Evolutionary conservation across 2,113 vertebrate genomes (phyloP), one percentile per base, ranked within the genome.

Genomic region (Mustela nigripes): DNA sequence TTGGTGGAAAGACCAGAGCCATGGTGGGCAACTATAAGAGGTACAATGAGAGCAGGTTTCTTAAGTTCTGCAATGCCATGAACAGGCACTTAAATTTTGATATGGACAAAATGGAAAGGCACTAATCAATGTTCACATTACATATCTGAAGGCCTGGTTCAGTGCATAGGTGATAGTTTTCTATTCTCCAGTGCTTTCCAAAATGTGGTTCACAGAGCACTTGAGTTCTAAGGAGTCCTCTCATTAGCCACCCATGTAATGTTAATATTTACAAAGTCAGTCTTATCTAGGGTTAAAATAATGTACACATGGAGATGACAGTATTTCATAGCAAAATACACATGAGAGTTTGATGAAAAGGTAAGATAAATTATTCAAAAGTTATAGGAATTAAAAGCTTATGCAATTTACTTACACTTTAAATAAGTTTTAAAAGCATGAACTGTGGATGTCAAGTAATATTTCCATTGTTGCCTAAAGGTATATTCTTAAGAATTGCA

Each of bases 401-500:
- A 82, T 36, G 26, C 24, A 94, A 42, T 97, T 94, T 95, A 94
- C 36, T 48, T 89, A 94, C 94, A 89, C 33, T 80, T 94, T 84
- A 95, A 97, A 76, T 80, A 94, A 86, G 65, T 96, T 91, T 93
- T 87, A 94, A 88, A 97, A 85, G 18, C 42, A 80, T 84, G 56
- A 95, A 74, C 63, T 89, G n/a, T 91, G 45, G 58, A 82, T 91
- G 16, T 88, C 91, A 91, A 97, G 14, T 78, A 94, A 65, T 76
- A 85, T 95, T 90, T 97, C 33, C 79, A 67, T 69, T 80, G 12
- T 78, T 95, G 63, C 95, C 96, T 93, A 85, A 81, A 97, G 93
- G 71, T 91, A 93, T 94, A 93, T 96, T 95, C 89, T 91, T 84
- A 95, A 97, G 42, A 86, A n/a, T 22, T 98, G 67, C 26, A 91